Percentiles rank a stretch among this genome's conserved stretches.
These are phyloP conservation scores for Morinoia aosen DNA, from an alignment of 2,888 invertebrate genomes.

Conservation along the genomic window DNA sequence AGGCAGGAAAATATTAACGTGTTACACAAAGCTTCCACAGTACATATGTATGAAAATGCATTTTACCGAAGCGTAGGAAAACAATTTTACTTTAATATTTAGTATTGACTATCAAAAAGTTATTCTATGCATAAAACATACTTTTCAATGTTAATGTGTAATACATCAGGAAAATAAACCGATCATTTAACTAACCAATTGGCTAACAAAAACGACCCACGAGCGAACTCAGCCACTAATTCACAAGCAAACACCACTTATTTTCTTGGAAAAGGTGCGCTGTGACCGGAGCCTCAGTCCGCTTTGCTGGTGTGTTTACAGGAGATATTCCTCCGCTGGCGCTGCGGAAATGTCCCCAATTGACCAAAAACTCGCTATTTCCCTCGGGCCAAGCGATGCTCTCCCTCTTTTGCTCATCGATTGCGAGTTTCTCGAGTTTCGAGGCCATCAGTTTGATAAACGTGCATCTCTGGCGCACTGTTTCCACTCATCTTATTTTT, in stretches of 20 bases:
- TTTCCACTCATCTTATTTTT: conserved; percentile 21
- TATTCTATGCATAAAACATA: not conserved
- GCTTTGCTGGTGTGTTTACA: conserved; percentile 37
- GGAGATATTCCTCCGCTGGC: conserved; percentile 35
- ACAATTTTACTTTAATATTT: not conserved
- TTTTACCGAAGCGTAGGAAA: not conserved
- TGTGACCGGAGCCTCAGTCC: not conserved
- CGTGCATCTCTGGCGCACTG: conserved; percentile 37
- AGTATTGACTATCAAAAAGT: not conserved
- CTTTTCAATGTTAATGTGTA: not conserved
- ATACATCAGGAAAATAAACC: not conserved
- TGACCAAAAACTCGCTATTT: conserved; percentile 52
- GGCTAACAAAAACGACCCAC: not conserved
- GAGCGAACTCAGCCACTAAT: not conserved
- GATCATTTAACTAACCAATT: not conserved
- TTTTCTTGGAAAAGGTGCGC: not conserved
- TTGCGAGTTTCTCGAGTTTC: conserved; percentile 47
- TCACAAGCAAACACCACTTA: not conserved
- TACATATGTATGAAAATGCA: not conserved
- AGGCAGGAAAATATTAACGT: not conserved
- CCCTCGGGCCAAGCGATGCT: conserved; percentile 53
- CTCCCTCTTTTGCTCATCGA: conserved; percentile 45
- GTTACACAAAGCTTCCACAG: not conserved
- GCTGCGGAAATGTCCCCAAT: conserved; percentile 49
- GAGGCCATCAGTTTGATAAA: conserved; percentile 40